Conservation (phyloP, 2,113 vertebrate species). For the Catagonus wagneri region DNA sequence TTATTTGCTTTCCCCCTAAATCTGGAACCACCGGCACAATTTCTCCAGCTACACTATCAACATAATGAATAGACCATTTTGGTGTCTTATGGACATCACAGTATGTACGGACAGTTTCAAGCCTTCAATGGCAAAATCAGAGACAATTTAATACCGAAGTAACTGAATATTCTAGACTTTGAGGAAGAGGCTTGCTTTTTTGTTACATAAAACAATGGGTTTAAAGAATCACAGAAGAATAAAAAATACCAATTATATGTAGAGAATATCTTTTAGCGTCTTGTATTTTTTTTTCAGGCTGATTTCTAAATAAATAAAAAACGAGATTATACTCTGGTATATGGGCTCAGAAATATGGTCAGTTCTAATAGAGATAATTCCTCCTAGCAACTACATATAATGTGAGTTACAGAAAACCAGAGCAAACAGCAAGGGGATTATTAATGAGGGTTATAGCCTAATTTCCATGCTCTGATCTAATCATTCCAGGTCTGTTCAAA, state of each 20-base stretch:
- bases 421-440: not conserved
- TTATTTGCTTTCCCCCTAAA: not conserved
- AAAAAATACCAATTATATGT: not conserved
- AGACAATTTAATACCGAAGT: not conserved
- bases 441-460: not conserved
- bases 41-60: not conserved
- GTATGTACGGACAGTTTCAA: not conserved
- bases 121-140: not conserved
- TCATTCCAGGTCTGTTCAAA: not conserved
- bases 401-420: not conserved
- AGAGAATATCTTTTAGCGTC: not conserved
- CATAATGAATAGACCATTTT: accelerated
- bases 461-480: not conserved
- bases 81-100: not conserved
- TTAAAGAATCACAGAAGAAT: not conserved
- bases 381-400: not conserved
- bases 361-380: not conserved
- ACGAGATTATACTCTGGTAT: not conserved
- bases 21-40: not conserved
- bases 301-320: slow-evolving; percentile 40
- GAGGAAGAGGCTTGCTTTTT: not conserved
- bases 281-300: not conserved
- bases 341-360: not conserved
- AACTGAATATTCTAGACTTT: not conserved
- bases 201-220: not conserved